phyloP scores from a whole-genome alignment of 2,888 invertebrate genomes.

The Ophion obscuratus region DNA sequence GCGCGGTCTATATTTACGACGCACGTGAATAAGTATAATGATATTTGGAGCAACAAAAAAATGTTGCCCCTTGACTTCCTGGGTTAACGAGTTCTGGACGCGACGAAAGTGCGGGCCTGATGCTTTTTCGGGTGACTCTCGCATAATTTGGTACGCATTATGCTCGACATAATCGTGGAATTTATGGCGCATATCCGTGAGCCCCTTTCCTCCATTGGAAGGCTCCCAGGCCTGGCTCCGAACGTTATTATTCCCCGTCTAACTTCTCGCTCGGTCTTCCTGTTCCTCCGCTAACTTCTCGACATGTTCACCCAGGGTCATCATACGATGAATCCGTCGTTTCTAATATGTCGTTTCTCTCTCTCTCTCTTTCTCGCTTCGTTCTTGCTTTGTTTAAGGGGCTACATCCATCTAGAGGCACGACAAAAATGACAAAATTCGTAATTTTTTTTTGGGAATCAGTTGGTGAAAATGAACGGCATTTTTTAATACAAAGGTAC shows the following conservation, averaged over 20 bases:
- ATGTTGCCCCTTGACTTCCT: conserved; percentile 15
- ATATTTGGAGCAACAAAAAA: conserved; percentile 18
- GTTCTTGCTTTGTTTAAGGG: too few relatives aligned
- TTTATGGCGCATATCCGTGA: conserved; percentile 72
- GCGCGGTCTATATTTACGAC: neutral
- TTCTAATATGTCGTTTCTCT: conserved; percentile 55
- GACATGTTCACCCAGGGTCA: conserved; percentile 57
- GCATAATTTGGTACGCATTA: conserved; percentile 72
- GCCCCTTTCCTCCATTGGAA: conserved; percentile 52
- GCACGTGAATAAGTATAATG: conserved; percentile 20
- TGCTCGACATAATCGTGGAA: conserved; percentile 74
- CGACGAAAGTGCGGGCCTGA: neutral
- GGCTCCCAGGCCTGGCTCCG: conserved; percentile 57
- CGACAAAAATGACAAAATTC: too few relatives aligned
- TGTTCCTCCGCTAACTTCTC: conserved; percentile 43
- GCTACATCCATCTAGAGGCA: too few relatives aligned
- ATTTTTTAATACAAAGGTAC: too few relatives aligned
- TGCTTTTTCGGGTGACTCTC: conserved; percentile 55
- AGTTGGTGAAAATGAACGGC: too few relatives aligned
- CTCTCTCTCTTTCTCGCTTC: conserved; percentile 7
- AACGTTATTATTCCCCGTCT: conserved; percentile 50
- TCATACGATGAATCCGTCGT: conserved; percentile 61
- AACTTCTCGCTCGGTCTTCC: conserved; percentile 47
- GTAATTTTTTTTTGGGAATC: too few relatives aligned
- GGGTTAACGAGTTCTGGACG: conserved; percentile 11